These are phyloP conservation scores for Megalonaias nervosa DNA, from an alignment of 1,140 invertebrate species.

Conservation along the genomic window DNA sequence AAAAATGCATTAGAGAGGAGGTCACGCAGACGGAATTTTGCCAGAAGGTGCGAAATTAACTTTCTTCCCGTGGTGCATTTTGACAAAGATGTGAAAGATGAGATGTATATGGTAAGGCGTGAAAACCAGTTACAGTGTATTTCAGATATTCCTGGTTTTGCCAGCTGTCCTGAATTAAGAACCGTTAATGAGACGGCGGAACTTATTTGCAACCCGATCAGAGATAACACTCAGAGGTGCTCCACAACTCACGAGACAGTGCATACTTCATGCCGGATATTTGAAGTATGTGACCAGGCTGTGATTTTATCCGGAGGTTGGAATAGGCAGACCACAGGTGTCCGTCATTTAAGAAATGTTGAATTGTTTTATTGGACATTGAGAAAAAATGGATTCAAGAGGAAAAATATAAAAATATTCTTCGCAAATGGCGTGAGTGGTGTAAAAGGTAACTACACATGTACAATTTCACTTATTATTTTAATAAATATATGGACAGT, in stretches of 20 bases:
- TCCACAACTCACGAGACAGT: conserved; percentile 71
- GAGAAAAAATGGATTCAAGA: conserved; percentile 71
- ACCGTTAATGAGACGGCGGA: conserved; percentile 67
- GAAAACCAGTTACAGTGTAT: conserved; percentile 66
- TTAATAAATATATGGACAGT: too few species aligned
- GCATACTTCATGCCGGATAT: conserved; percentile 71
- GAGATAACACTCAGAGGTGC: conserved; percentile 72
- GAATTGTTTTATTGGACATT: conserved; percentile 71
- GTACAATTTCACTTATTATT: neutral
- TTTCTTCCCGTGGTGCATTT: conserved; percentile 71
- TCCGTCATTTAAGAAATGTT: conserved; percentile 67
- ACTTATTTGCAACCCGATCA: conserved; percentile 73
- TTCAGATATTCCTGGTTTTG: conserved; percentile 68
- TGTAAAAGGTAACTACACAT: conserved; percentile 50
- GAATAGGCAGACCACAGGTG: conserved; percentile 72
- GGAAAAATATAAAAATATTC: conserved; percentile 75
- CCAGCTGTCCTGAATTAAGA: conserved; percentile 69
- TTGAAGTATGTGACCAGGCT: conserved; percentile 76
- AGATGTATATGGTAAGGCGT: conserved; percentile 28
- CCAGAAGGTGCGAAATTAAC: conserved; percentile 72
- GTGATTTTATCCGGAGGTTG: conserved; percentile 75
- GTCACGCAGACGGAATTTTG: conserved; percentile 58
- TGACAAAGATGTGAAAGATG: conserved; percentile 16
- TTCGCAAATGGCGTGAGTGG: conserved; percentile 73
- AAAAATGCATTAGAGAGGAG: conserved; percentile 64